These are phyloP conservation scores for Cavia aperea DNA, from an alignment of 2,113 vertebrate species.

Conservation along the genomic window DNA sequence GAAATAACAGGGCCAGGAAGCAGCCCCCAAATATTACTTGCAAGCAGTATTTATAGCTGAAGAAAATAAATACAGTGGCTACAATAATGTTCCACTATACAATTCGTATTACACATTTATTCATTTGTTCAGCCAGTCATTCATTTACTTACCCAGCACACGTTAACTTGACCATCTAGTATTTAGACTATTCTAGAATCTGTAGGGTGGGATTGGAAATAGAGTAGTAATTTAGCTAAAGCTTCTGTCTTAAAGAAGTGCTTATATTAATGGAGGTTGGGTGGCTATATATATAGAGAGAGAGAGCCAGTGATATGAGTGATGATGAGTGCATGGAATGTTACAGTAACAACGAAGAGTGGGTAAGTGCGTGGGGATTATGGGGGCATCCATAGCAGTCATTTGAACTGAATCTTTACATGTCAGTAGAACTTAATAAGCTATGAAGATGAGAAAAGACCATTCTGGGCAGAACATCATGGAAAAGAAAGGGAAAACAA, in stretches of 20 bases:
- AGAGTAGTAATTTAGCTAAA: background rate
- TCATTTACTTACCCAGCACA: background rate
- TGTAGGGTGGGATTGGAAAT: background rate
- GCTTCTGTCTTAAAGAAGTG: background rate
- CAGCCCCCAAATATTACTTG: background rate
- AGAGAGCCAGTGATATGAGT: background rate
- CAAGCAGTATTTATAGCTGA: background rate
- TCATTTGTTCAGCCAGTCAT: background rate
- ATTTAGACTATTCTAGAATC: background rate
- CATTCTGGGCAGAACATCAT: background rate
- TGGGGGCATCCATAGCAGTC: background rate
- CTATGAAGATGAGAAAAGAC: background rate
- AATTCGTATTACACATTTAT: background rate
- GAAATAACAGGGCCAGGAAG: background rate
- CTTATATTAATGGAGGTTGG: too few species aligned
- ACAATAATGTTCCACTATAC: background rate
- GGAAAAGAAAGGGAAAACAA: background rate
- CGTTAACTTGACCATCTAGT: background rate
- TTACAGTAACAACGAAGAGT: background rate
- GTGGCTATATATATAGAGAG: too few species aligned
- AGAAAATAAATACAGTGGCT: slow-evolving; percentile 5
- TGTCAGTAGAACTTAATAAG: background rate
- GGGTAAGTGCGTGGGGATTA: background rate
- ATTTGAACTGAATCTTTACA: background rate
- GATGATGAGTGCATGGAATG: background rate